phyloP scores from a whole-genome alignment of 2,888 invertebrate species.

The Deilephila elpenor region DNA sequence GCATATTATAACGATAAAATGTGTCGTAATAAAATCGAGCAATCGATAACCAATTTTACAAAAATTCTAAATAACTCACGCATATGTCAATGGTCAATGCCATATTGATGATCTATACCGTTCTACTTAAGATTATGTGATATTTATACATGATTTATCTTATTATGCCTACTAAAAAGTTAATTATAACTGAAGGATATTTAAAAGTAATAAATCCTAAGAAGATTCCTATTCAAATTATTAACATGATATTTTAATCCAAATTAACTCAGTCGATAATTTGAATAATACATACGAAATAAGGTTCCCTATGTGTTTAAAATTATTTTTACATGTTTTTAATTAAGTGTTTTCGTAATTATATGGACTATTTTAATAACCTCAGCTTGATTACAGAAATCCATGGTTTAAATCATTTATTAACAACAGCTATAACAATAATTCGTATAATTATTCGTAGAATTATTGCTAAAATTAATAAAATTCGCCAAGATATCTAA shows the following conservation, averaged over 20 bases:
- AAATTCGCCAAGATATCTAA: too few species aligned
- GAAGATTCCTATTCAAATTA: neutral
- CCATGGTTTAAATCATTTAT: too few species aligned
- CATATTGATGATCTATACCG: neutral
- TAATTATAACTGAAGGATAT: conserved; percentile 17
- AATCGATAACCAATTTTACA: too few species aligned
- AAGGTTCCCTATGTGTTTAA: neutral
- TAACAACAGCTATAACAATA: too few species aligned
- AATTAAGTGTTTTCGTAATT: neutral
- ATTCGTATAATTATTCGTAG: too few species aligned
- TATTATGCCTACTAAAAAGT: neutral
- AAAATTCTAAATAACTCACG: neutral
- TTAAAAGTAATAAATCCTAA: conserved; percentile 4
- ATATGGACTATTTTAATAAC: neutral
- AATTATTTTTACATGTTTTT: neutral
- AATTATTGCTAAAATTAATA: too few species aligned
- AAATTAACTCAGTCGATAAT: neutral
- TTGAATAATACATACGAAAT: neutral
- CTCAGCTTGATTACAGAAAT: too few species aligned
- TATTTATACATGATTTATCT: neutral
- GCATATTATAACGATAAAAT: neutral
- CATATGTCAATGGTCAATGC: conserved; percentile 8
- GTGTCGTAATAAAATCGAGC: conserved; percentile 12
- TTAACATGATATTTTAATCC: neutral
- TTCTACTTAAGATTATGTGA: conserved; percentile 1